A percentile compares a stretch with the other conserved stretches of the same genome.
Conservation (phyloP, 2,113 vertebrate genomes). For the Tragelaphus imberbis region DNA sequence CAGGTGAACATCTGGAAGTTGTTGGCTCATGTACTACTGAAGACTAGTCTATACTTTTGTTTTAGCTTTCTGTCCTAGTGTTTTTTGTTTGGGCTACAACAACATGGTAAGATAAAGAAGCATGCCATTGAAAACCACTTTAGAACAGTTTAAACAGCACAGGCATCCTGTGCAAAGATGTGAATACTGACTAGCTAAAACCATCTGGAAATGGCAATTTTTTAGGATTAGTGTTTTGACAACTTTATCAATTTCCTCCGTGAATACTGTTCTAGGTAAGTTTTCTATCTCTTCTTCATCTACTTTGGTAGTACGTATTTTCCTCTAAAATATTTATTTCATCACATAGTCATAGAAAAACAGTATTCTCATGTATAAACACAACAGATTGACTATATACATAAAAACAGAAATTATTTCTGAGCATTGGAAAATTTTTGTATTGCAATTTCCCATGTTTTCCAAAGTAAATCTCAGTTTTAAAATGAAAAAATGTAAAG, state of each 20-base stretch:
- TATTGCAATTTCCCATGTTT: slow-evolving; percentile 21
- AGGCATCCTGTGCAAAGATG: slow-evolving; percentile 1
- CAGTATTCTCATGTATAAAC: not conserved
- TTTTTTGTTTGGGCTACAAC: slow-evolving; percentile 20
- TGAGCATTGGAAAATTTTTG: not conserved
- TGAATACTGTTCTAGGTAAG: slow-evolving; percentile 15
- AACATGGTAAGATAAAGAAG: slow-evolving; percentile 18
- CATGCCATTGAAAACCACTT: not conserved
- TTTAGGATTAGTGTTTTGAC: slow-evolving; percentile 32
- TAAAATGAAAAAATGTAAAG: slow-evolving; percentile 18
- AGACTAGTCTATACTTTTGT: not conserved
- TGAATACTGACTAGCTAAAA: slow-evolving; percentile 20
- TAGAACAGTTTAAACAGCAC: slow-evolving; percentile 25
- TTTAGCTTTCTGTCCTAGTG: slow-evolving; percentile 16
- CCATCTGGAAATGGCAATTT: slow-evolving; percentile 45
- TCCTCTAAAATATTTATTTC: slow-evolving; percentile 42
- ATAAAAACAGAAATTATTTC: not conserved
- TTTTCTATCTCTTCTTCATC: slow-evolving; percentile 15
- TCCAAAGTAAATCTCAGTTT: not conserved
- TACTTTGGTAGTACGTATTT: slow-evolving; percentile 2
- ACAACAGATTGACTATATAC: not conserved
- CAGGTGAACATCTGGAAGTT: not conserved
- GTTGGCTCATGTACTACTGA: not conserved
- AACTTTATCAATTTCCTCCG: slow-evolving; percentile 50
- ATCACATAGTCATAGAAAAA: slow-evolving; percentile 35